Base-by-base conservation (phyloP, 2,888 invertebrate genomes). In the Melipona beecheii region DNA sequence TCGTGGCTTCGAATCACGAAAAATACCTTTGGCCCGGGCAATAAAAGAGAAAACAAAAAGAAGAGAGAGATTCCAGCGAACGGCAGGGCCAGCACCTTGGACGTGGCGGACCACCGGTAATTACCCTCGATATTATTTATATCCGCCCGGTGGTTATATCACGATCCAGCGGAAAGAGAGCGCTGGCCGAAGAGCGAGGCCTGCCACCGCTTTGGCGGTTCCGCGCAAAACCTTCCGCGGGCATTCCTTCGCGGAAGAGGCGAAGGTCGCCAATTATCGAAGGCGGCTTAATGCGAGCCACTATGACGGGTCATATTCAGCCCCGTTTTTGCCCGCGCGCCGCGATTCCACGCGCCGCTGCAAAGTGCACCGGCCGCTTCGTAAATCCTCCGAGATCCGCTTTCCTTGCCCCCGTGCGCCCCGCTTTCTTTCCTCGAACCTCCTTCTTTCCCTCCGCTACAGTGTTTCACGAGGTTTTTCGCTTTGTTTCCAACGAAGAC, bases 251-350 rank as follows among this genome's bases (percentile, higher is more conserved):
- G 93, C 90, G 91, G 93, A 94, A 94, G 90, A 92, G 84, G 90
- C 92, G 92, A 93, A 93, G 93, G 92, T 92, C 92, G 93, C 92
- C 93, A 94, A 93, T 94, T 93, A 93, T 92, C 91, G 90, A 92
- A 91, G 91, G 90, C 91, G 91, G 90, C 89, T 92, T 91, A 91
- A 91, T 89, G 90, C 91, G 89, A 91, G 90, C 88, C 88, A 89
- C 89, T 92, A 92, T 92, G 90, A 91, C 91, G 90, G 89, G 86
- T 92, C 90, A 92, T 92, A 93, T 92, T 90, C 89, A 86, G 84
- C 75, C 75, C 77, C 68, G 81, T 89, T 91, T 92, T 90, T 88
- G 83, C 81, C 43, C 79, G 74, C 69, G 69, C 69, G 78, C 43
- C 43, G 83, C 85, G 83, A 89, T 89, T 86, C 86, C 86, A 77